Percentiles rank a stretch among this genome's conserved stretches.
Conservation (phyloP, 2,888 invertebrate species). For the Troides aeacus region DNA sequence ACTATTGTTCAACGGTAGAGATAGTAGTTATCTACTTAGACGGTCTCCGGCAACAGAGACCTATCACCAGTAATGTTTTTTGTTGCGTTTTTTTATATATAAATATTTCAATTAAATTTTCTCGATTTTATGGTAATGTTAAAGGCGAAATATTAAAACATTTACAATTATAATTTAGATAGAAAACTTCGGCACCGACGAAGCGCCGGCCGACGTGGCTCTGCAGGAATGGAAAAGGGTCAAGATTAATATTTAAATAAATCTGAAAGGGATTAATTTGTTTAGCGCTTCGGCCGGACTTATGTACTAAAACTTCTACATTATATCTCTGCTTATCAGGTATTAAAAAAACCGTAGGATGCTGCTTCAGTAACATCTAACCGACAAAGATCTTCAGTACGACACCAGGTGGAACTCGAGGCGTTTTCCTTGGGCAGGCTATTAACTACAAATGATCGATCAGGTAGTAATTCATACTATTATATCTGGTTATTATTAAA, state of each 20-base stretch:
- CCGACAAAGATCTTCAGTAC: no score
- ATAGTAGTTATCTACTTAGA: no score
- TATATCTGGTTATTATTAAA: neutral
- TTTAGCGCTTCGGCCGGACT: neutral
- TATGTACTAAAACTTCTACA: neutral
- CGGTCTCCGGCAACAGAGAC: no score
- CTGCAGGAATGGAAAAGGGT: neutral
- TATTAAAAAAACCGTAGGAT: no score
- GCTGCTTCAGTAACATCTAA: no score
- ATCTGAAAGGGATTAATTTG: neutral
- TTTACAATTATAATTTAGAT: neutral
- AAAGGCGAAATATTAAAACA: neutral
- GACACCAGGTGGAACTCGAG: no score
- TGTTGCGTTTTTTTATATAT: neutral
- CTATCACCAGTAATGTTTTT: no score
- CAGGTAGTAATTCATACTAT: no score
- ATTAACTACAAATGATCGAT: no score
- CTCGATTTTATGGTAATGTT: neutral
- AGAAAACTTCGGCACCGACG: neutral
- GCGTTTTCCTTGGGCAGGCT: no score
- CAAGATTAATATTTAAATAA: slow-evolving; percentile 1
- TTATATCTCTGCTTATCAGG: no score
- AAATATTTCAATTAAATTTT: neutral
- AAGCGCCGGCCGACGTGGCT: neutral
- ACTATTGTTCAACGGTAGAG: neutral